Evolutionary conservation across 2,888 invertebrate species (phyloP).

Genomic region (Bembecia ichneumoniformis): DNA sequence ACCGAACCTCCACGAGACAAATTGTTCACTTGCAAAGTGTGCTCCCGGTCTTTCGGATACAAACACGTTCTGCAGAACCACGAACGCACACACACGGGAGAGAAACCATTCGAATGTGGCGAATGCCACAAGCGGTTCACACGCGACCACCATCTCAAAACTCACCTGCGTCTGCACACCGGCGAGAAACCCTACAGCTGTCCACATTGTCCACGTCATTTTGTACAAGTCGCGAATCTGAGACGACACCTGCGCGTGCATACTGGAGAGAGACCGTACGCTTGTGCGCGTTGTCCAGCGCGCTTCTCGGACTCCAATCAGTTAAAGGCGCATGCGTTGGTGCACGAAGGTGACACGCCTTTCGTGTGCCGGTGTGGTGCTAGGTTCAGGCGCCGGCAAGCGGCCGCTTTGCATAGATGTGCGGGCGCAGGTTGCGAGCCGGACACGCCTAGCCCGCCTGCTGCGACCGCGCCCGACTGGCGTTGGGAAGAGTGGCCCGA

Average conservation of each 20-base stretch:
- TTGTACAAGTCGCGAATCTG: constrained; percentile 94
- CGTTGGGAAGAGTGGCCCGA: constrained; percentile 71
- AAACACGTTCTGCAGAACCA: constrained; percentile 96
- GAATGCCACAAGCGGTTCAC: constrained; percentile 95
- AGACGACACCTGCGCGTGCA: constrained; percentile 91
- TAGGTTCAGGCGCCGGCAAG: constrained; percentile 88
- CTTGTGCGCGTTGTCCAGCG: constrained; percentile 87
- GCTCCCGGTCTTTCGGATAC: constrained; percentile 91
- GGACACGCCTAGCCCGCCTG: constrained; percentile 61
- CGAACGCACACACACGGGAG: constrained; percentile 94
- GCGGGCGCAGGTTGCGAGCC: constrained; percentile 56
- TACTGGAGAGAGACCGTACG: constrained; percentile 92
- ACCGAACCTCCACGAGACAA: constrained; percentile 78
- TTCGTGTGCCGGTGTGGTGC: constrained; percentile 87
- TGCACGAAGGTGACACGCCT: constrained; percentile 92
- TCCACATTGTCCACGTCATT: constrained; percentile 91
- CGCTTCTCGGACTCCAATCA: constrained; percentile 94
- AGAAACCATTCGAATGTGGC: constrained; percentile 93
- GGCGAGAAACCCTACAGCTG: constrained; percentile 95
- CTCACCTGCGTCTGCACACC: constrained; percentile 92
- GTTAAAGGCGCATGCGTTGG: constrained; percentile 88
- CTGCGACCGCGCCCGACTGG: constrained; percentile 51
- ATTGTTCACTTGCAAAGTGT: constrained; percentile 89
- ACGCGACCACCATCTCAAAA: constrained; percentile 93
- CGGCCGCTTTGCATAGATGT: constrained; percentile 89